Base-by-base conservation (phyloP, 2,888 invertebrate species). In the Folsomia manolachei region DNA sequence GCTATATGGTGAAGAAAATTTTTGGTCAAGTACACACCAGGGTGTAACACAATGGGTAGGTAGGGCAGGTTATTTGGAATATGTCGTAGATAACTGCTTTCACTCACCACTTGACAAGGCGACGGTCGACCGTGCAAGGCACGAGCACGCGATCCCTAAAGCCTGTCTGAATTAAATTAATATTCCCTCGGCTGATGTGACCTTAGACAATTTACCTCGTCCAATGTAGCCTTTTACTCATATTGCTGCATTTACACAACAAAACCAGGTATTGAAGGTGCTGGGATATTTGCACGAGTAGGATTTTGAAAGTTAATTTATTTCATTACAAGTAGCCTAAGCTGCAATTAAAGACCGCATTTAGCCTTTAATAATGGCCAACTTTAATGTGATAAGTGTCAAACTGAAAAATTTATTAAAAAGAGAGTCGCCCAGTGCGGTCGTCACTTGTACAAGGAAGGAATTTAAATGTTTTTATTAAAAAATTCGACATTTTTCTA, bases 21-120 rank as follows among this genome's bases (percentile, higher is more conserved):
- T 66, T 66, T 66, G 65, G 65, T 51, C 52, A 52, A 27, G 64
- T 24, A 63, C 64, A 21, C 27, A 64, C 64, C 4, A 25, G 24
- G 23, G 27, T 14, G 26, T 25, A 64, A n/a, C n/a, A n/a, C n/a
- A 60, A 51, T 51, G 51, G 14, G 51, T 62, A 14, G 62, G n/a
- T n/a, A n/a, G n/a, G n/a, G n/a, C n/a, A n/a, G n/a, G n/a, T n/a
- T n/a, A n/a, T n/a, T n/a, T n/a, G 39, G 39, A 14, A 39, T 27
- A 64, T n/a, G 25, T 64, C 2, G 62, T 64, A 52, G 65, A 52
- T 66, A 52, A 52, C 51, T 4, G 24, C 65, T 52, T 52, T 52
- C 65, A 66, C 65, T 66, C 65, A 66, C 18, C 65, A 66, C 52
- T 66, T 66, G 65, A 66, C 65, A 66, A n/a, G 65, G 65, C 52